Evolutionary conservation across 2,888 invertebrate genomes (phyloP).

Genomic region (Nematopogon swammerdamellus): DNA sequence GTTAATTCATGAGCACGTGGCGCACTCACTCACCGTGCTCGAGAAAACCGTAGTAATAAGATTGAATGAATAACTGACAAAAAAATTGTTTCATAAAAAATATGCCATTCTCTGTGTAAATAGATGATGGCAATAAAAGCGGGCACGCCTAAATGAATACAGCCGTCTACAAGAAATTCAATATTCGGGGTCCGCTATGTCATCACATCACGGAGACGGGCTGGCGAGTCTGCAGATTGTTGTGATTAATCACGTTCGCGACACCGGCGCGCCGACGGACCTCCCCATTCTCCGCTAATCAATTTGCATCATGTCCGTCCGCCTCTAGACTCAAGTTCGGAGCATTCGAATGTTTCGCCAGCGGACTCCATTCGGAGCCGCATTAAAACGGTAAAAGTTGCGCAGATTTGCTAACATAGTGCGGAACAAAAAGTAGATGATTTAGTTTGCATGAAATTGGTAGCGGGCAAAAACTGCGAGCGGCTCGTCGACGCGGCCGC

Average conservation of each 20-base stretch:
- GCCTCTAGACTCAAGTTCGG: neutral
- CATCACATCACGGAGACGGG: neutral
- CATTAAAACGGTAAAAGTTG: neutral
- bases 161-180: neutral
- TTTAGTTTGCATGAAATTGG: neutral
- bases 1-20: conserved; percentile 6
- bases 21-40: neutral
- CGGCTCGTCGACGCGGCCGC: neutral
- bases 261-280: neutral
- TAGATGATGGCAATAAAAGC: no score
- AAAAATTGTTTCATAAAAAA: no score
- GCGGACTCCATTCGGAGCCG: neutral
- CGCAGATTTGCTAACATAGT: neutral
- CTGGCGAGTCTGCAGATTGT: neutral
- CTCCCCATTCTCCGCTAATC: neutral
- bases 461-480: neutral
- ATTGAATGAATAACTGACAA: neutral
- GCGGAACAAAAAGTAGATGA: neutral
- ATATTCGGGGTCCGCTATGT: neutral
- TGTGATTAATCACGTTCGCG: neutral
- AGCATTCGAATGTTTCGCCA: neutral
- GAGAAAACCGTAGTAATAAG: neutral
- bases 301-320: neutral
- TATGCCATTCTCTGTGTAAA: no score
- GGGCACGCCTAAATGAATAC: neutral